A percentile compares a stretch with the other conserved stretches of the same genome.
phyloP scores from a whole-genome alignment of 2,888 invertebrate genomes.

The Coelopa pilipes region DNA sequence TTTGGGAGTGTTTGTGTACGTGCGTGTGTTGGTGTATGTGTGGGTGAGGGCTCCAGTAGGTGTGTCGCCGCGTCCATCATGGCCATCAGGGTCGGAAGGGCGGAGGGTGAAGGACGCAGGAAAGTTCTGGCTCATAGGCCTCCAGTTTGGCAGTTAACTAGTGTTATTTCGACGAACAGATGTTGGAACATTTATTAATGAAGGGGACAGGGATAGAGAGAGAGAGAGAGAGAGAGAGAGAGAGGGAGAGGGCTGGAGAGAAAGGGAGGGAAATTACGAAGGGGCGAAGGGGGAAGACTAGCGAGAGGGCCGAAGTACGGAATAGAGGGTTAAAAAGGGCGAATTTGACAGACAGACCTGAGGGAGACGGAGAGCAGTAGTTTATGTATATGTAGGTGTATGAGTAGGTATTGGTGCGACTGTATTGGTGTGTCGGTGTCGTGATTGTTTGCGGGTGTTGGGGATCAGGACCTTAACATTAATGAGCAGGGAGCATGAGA shows the following conservation, averaged over 20 bases:
- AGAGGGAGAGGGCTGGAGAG: background rate
- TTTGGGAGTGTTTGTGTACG: background rate
- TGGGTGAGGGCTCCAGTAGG: slow-evolving; percentile 1
- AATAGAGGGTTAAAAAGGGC: no score
- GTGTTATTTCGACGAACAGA: slow-evolving; percentile 34
- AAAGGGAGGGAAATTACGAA: no score
- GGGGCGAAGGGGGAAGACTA: no score
- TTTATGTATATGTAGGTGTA: no score
- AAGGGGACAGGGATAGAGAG: background rate
- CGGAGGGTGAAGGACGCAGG: slow-evolving; percentile 2
- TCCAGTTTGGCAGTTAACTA: slow-evolving; percentile 35
- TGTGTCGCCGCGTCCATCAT: no score
- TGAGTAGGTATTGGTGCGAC: no score
- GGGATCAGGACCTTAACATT: slow-evolving; percentile 26
- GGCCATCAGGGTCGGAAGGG: no score
- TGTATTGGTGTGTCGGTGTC: no score
- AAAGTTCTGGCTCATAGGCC: slow-evolving; percentile 13
- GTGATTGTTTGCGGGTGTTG: slow-evolving; percentile 13
- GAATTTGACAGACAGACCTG: no score
- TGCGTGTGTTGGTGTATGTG: background rate
- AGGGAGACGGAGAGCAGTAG: no score
- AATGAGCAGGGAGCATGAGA: slow-evolving; percentile 34
- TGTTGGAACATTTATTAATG: slow-evolving; percentile 35
- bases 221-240: background rate
- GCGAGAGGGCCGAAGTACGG: no score